A percentile compares a stretch with the other conserved stretches of the same genome.
Evolutionary conservation across 2,888 invertebrate species (phyloP).

Genomic region (Cephus sareptanus): DNA sequence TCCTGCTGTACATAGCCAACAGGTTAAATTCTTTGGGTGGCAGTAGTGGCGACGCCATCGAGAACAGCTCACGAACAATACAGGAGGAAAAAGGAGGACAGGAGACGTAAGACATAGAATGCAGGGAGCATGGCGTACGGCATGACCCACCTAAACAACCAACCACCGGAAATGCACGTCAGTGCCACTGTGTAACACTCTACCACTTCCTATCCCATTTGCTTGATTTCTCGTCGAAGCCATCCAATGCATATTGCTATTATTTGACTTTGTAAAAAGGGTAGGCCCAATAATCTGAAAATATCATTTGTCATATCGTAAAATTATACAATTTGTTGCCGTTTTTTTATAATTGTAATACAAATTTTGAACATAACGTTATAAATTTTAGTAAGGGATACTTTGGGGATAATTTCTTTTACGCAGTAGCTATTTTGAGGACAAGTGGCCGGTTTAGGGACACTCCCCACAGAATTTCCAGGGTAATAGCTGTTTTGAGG

Average conservation of each 20-base stretch:
- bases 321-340: too few species aligned
- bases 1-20: not conserved
- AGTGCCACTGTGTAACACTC: not conserved
- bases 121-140: not conserved
- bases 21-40: not conserved
- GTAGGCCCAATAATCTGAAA: not conserved
- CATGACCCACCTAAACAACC: not conserved
- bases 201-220: not conserved
- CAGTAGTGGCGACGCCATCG: not conserved
- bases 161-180: conserved; percentile 1
- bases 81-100: not conserved
- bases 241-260: not conserved
- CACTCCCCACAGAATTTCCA: too few species aligned
- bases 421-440: too few species aligned
- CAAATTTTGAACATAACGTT: too few species aligned
- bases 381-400: too few species aligned
- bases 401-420: too few species aligned
- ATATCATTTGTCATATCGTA: too few species aligned
- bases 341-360: too few species aligned
- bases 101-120: not conserved
- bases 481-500: too few species aligned
- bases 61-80: not conserved
- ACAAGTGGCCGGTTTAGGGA: too few species aligned
- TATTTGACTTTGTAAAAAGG: not conserved
- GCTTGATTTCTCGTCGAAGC: not conserved